Percentiles rank a stretch among this genome's conserved stretches.
Evolutionary conservation across 2,113 vertebrate genomes (phyloP).

Genomic region (Rhinolophus sinicus): DNA sequence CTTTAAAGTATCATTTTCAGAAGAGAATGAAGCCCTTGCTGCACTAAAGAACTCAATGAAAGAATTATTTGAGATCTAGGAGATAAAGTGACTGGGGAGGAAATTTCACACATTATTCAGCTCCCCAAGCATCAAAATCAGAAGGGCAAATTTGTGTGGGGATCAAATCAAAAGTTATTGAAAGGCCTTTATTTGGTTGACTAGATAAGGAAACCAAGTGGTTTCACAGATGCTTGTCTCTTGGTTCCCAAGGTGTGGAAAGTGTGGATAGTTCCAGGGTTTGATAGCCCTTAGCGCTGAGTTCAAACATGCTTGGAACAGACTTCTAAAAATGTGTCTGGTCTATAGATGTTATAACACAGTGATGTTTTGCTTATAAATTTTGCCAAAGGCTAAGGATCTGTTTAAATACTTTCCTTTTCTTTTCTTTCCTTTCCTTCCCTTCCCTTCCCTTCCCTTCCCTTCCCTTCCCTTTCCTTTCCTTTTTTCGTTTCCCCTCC

Average conservation of each 20-base stretch:
- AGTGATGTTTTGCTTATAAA: constrained; percentile 32
- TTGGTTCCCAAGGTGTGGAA: background rate
- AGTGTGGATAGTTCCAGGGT: background rate
- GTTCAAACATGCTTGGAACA: background rate
- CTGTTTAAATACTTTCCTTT: background rate
- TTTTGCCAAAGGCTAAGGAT: background rate
- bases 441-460: too few species aligned
- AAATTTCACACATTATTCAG: background rate
- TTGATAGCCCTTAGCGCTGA: background rate
- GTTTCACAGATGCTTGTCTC: background rate
- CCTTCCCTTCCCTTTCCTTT: too few species aligned
- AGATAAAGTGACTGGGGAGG: background rate
- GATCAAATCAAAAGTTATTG: constrained; percentile 26
- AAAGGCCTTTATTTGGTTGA: background rate
- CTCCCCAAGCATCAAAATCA: background rate
- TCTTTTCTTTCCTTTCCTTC: too few species aligned
- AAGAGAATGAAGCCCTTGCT: background rate
- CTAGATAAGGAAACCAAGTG: background rate
- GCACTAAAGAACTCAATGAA: background rate
- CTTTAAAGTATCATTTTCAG: background rate
- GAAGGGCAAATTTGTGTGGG: constrained; percentile 29
- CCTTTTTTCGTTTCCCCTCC: background rate
- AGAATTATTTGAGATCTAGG: background rate
- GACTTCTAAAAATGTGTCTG: constrained; percentile 41
- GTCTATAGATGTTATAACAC: constrained; percentile 36